Conservation (phyloP, 64 coral and sea anemone species). For the Pachyseris speciosa region DNA sequence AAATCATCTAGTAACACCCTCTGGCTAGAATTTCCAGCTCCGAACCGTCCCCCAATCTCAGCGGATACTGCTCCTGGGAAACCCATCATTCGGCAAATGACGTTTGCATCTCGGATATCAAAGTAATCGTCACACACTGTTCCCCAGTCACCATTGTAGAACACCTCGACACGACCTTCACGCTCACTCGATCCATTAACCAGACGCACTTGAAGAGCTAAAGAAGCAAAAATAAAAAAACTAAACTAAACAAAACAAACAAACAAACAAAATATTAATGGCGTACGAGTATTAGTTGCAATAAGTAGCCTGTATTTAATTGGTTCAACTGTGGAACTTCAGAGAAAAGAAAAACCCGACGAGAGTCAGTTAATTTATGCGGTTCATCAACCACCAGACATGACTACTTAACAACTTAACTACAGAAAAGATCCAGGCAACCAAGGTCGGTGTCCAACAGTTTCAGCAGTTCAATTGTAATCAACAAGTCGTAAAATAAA, state of each 20-base stretch:
- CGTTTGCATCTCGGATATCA: slow-evolving; percentile 50
- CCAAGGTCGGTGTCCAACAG: no score
- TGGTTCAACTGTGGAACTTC: no score
- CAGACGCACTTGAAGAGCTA: slow-evolving; percentile 52
- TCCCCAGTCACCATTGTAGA: slow-evolving; percentile 64
- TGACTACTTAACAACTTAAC: no score
- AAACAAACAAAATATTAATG: no score
- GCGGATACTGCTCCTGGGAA: slow-evolving; percentile 43
- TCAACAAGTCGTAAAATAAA: no score
- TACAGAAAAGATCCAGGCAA: no score
- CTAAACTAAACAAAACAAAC: background rate
- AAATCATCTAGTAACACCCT: slow-evolving; percentile 54
- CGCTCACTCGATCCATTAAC: slow-evolving; percentile 26
- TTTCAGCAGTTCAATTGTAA: no score
- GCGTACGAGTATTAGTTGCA: no score
- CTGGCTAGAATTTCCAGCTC: slow-evolving; percentile 12
- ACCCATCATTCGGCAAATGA: slow-evolving; percentile 61
- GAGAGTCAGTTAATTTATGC: no score
- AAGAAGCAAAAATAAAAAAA: background rate
- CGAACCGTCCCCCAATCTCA: slow-evolving; percentile 9
- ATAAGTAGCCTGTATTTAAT: no score
- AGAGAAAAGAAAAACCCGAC: no score
- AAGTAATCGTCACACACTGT: slow-evolving; percentile 67
- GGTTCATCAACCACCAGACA: no score
- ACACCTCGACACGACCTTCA: slow-evolving; percentile 58